Base-by-base conservation (phyloP, 1,140 invertebrate species). In the Penaeus japonicus region DNA sequence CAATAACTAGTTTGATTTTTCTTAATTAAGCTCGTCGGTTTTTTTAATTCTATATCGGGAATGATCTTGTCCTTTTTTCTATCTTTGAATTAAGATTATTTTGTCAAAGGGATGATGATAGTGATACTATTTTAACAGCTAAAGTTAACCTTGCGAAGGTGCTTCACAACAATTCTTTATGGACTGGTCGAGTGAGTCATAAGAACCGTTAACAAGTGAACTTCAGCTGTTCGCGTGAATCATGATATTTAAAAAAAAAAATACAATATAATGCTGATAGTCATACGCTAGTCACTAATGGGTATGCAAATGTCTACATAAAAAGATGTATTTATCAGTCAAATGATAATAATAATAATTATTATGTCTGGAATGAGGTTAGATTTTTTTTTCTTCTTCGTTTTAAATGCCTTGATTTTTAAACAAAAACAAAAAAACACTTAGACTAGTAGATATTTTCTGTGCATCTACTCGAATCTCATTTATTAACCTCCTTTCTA, bases 351-450 rank as follows among this genome's bases (percentile, higher is more conserved):
- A 30, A 62, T 82, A 53, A 82, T 30, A 59, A 82, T 82, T 54
- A 59, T 30, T 82, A 82, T 30, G 59, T 32, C 80, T 82, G 80
- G 55, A 30, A 82, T 18, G 80, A 82, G 80, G 59, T 82, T 81
- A 59, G 80, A 30, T 57, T 39, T 32, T 54, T n/a, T 59, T 84
- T 65, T 57, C 20, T 39, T 39, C 35, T 65, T 47, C 78, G 75
- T 73, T 85, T 57, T 55, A 78, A 57, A 88, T 88, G 86, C 86
- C 86, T 88, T 83, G 62, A 88, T 88, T 82, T 82, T 65, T 88
- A 82, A 87, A 59, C 59, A 82, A 81, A 62, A 88, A 55, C 30
- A 55, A 82, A 85, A 57, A 54, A 70, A 53, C 12, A 75, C 59
- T 78, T 77, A 75, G 54, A 53, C 73, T 35, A 77, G 57, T 22